Evolutionary conservation across 2,888 invertebrate species (phyloP).

Genomic region (Galeruca laticollis): DNA sequence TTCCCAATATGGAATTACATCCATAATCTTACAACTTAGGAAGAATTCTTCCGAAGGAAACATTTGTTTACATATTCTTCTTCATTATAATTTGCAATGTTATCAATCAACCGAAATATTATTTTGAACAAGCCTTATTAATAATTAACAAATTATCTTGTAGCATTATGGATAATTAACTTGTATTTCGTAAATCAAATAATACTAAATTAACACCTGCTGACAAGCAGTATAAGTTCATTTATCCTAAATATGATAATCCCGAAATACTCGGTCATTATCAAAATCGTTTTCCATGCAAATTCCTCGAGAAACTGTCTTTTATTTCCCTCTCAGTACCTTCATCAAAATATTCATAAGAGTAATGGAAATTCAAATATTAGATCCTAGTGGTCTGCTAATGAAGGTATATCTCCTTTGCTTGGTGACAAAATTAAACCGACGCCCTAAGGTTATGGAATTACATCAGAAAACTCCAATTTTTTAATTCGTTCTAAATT

Average conservation of each 20-base stretch:
- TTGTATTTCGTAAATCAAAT: neutral
- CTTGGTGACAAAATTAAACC: constrained; percentile 30
- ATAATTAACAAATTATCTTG: no score
- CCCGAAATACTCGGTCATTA: constrained; percentile 36
- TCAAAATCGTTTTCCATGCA: constrained; percentile 43
- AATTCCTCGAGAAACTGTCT: constrained; percentile 38
- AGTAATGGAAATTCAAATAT: constrained; percentile 44
- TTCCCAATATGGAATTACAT: no score
- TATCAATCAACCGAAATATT: no score
- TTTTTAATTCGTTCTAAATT: neutral
- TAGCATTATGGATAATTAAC: neutral
- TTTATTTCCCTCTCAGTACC: constrained; percentile 34
- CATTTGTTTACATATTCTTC: no score
- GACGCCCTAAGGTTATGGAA: constrained; percentile 14
- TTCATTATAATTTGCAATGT: no score
- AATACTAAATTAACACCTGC: neutral
- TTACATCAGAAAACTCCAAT: constrained; percentile 17
- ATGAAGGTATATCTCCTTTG: constrained; percentile 36
- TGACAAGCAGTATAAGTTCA: constrained; percentile 22
- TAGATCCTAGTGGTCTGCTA: constrained; percentile 40
- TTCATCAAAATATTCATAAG: constrained; percentile 44
- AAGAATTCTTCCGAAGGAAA: no score
- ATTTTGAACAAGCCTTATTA: no score
- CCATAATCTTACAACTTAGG: no score
- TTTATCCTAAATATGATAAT: constrained; percentile 35